Evolutionary conservation across 1,140 invertebrate genomes (phyloP).

Genomic region (Scaptodrosophila lebanonensis): DNA sequence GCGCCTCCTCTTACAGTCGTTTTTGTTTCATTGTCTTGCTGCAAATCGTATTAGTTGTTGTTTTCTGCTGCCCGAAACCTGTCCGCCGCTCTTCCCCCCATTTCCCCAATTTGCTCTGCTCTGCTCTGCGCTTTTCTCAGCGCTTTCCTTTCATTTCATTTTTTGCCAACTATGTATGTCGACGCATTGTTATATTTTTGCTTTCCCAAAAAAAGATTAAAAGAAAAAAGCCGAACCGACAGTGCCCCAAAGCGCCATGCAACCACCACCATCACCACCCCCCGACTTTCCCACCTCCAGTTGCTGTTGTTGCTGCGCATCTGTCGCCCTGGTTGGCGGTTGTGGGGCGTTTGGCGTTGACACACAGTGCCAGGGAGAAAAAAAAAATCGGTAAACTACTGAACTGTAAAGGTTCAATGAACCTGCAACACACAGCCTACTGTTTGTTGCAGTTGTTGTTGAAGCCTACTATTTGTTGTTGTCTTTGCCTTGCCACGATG

Average conservation of each 20-base stretch:
- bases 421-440: constrained; percentile 43
- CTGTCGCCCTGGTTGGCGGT: no score
- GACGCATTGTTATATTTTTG: constrained; percentile 17
- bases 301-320: constrained; percentile 10
- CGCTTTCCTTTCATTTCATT: constrained; percentile 55
- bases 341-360: constrained; percentile 16
- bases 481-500: constrained; percentile 27
- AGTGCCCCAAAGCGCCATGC: not conserved
- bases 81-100: not conserved
- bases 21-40: not conserved
- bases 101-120: constrained; percentile 8
- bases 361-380: constrained; percentile 48
- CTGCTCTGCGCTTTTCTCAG: constrained; percentile 39
- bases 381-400: constrained; percentile 73
- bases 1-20: no score
- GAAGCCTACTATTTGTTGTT: constrained; percentile 46
- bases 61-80: not conserved
- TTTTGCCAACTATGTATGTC: constrained; percentile 35
- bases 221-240: constrained; percentile 28
- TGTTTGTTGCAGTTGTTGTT: constrained; percentile 20
- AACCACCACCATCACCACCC: no score
- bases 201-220: constrained; percentile 40
- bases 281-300: not conserved
- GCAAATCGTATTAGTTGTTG: constrained; percentile 57
- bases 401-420: constrained; percentile 72